These are phyloP conservation scores for Delichon dasypus DNA, from an alignment of 2,797 vertebrate genomes.

Conservation along the genomic window DNA sequence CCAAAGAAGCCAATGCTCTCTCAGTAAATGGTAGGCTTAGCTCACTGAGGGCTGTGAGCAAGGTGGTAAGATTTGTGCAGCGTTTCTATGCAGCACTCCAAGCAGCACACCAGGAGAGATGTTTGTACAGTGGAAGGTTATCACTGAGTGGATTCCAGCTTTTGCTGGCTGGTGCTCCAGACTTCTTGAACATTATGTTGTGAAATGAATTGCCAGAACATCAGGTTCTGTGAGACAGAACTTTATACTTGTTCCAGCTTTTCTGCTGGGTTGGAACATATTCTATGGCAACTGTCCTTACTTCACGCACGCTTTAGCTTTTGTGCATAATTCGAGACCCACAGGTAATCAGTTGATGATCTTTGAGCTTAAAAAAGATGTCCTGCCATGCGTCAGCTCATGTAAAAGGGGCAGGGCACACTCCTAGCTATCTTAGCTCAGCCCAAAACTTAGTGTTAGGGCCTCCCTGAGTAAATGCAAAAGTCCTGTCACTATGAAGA, in stretches of 20 bases:
- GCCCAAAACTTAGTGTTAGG: not conserved
- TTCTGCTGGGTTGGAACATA: not conserved
- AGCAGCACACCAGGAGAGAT: not conserved
- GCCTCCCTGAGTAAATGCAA: not conserved
- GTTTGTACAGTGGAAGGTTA: not conserved
- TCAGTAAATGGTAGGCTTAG: not conserved
- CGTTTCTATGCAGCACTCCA: not conserved
- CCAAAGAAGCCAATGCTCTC: not conserved
- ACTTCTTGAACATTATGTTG: not conserved
- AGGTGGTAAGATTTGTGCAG: not conserved
- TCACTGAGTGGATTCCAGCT: not conserved
- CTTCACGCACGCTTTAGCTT: accelerated
- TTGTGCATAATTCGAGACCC: not conserved
- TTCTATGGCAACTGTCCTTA: not conserved
- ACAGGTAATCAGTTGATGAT: not conserved
- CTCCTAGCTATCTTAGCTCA: not conserved
- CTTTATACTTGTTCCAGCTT: not conserved
- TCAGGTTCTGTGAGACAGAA: not conserved
- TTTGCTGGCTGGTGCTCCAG: not conserved
- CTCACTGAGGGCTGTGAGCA: not conserved
- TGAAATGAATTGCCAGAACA: not conserved
- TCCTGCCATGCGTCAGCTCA: not conserved
- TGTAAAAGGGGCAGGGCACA: not conserved
- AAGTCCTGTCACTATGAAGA: not conserved
- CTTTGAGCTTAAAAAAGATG: not conserved